Conservation (phyloP, 2,113 vertebrate species). For the Pagrus major region DNA sequence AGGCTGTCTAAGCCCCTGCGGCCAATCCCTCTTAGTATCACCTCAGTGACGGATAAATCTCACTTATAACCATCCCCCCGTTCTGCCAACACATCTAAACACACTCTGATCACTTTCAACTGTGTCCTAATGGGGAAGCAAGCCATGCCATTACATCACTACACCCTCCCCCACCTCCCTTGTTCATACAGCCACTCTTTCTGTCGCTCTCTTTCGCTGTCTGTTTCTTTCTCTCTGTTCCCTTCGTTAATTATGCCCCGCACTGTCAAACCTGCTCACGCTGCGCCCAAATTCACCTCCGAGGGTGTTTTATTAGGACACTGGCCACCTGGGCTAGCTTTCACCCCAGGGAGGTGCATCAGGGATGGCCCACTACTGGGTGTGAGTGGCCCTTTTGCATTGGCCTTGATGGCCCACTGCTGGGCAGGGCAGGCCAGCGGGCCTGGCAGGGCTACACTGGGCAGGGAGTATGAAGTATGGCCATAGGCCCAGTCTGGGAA, state of each 20-base stretch:
- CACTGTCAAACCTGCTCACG: conserved; percentile 41
- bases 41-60: conserved; percentile 75
- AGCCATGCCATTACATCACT: conserved; percentile 72
- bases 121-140: conserved; percentile 66
- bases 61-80: conserved; percentile 73
- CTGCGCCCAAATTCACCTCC: conserved; percentile 60
- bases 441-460: conserved; percentile 51
- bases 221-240: conserved; percentile 31
- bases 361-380: conserved; percentile 49
- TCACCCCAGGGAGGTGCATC: conserved; percentile 36
- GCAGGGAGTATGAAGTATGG: conserved; percentile 61
- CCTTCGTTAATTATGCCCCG: conserved; percentile 64
- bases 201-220: conserved; percentile 35
- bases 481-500: conserved; percentile 77
- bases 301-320: conserved; percentile 62
- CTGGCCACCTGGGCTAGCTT: conserved; percentile 47
- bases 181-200: conserved; percentile 34
- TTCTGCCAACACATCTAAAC: conserved; percentile 78
- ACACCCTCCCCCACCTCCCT: conserved; percentile 38
- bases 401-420: conserved; percentile 61
- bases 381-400: conserved; percentile 44
- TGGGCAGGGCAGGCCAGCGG: conserved; percentile 60
- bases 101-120: conserved; percentile 74
- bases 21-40: conserved; percentile 76
- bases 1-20: conserved; percentile 50